A percentile compares a stretch with the other conserved stretches of the same genome.
These are phyloP conservation scores for Octomys mimax DNA, from an alignment of 2,797 vertebrate species.

Conservation along the genomic window DNA sequence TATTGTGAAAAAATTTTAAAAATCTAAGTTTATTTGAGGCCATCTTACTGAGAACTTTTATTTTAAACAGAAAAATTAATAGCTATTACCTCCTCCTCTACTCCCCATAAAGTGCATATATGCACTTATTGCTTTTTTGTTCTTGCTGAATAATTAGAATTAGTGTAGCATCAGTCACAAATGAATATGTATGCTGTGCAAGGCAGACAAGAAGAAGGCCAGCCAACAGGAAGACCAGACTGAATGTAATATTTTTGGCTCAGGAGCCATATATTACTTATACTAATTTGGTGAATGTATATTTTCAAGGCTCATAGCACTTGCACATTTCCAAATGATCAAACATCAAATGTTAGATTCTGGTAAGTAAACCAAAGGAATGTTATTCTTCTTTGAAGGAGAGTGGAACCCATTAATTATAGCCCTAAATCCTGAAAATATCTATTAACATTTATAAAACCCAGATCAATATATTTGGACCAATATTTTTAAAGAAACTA, in stretches of 20 bases:
- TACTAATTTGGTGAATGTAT: background rate
- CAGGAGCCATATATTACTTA: background rate
- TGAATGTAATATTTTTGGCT: background rate
- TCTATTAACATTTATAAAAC: background rate
- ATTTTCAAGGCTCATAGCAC: background rate
- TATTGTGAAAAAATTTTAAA: background rate
- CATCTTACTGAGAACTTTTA: background rate
- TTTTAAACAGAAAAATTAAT: background rate
- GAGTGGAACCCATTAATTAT: background rate
- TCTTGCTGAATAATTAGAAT: background rate
- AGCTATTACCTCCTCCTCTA: background rate
- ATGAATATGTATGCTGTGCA: background rate
- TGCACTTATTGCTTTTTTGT: background rate
- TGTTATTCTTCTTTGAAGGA: background rate
- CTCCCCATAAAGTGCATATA: background rate
- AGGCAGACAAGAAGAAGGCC: background rate
- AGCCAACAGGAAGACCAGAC: background rate
- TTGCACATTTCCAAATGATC: background rate
- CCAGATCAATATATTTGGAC: background rate
- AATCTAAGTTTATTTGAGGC: background rate
- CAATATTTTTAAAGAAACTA: background rate
- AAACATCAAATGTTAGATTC: background rate
- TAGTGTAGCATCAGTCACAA: background rate
- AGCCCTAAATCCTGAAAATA: background rate
- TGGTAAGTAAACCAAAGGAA: background rate